Conservation (phyloP, 2,113 vertebrate genomes). For the Haplochromis vanheusdeni region DNA sequence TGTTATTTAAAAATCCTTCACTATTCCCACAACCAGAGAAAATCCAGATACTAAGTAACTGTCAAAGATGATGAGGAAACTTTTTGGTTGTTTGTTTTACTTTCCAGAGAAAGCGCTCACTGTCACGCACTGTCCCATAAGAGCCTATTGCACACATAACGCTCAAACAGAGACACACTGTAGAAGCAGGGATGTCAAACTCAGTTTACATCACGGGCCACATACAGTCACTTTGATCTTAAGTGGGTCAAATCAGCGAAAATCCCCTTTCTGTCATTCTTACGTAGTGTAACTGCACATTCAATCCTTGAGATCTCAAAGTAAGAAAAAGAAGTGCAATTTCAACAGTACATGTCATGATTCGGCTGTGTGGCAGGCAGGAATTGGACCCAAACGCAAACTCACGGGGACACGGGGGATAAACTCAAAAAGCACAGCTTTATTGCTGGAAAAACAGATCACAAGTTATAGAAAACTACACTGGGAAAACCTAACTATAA, state of each 20-base stretch:
- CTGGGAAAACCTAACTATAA: accelerated
- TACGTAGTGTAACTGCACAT: background rate
- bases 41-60: conserved; percentile 1
- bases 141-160: conserved; percentile 32
- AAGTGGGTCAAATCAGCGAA: background rate
- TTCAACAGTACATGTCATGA: background rate
- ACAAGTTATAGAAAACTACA: accelerated
- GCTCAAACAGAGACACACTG: conserved; percentile 17
- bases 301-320: background rate
- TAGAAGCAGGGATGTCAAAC: background rate
- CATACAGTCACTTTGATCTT: background rate
- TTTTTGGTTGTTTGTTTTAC: background rate
- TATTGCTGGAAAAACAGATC: background rate
- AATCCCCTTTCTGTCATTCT: background rate
- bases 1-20: background rate
- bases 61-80: background rate
- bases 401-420: background rate
- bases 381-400: background rate
- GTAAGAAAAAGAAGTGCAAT: background rate
- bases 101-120: conserved; percentile 14
- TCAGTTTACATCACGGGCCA: background rate
- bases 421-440: background rate
- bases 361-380: background rate
- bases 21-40: background rate
- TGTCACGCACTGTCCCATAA: conserved; percentile 16